Conservation (phyloP, 1,140 invertebrate genomes). For the Wasmannia auropunctata region DNA sequence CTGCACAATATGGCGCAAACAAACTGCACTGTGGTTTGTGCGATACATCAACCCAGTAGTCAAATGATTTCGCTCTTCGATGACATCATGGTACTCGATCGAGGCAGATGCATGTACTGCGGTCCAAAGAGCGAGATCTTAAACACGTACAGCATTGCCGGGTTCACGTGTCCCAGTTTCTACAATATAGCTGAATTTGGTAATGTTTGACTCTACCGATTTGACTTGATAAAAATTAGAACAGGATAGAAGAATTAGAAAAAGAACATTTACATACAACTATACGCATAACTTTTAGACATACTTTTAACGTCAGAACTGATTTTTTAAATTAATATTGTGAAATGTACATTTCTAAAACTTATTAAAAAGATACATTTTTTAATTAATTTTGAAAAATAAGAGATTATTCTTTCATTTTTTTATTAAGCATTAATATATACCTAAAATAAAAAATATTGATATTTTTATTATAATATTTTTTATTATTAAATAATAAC, state of each 20-base stretch:
- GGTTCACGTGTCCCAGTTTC: constrained; percentile 87
- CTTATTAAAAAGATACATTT: neutral
- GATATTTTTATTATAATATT: too few species aligned
- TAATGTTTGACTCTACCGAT: constrained; percentile 78
- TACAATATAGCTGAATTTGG: constrained; percentile 90
- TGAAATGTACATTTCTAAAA: neutral
- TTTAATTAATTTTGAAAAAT: too few species aligned
- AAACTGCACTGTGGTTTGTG: constrained; percentile 93
- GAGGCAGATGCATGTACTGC: constrained; percentile 87
- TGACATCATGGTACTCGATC: constrained; percentile 87
- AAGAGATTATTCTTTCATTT: too few species aligned
- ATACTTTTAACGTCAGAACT: neutral
- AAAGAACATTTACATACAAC: neutral
- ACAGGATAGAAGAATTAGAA: neutral
- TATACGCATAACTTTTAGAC: neutral
- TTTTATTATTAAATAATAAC: too few species aligned
- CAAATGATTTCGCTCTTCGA: constrained; percentile 91
- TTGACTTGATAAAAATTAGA: neutral
- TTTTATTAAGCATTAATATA: too few species aligned
- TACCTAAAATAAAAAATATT: too few species aligned
- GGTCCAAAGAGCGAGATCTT: constrained; percentile 86
- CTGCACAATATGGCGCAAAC: constrained; percentile 89
- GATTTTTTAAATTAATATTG: neutral
- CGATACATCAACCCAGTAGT: constrained; percentile 96
- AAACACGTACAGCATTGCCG: constrained; percentile 83